Evolutionary conservation across 1,140 invertebrate genomes (phyloP), one percentile per base, ranked within the genome.

Genomic region (Wiebesia pumilae): DNA sequence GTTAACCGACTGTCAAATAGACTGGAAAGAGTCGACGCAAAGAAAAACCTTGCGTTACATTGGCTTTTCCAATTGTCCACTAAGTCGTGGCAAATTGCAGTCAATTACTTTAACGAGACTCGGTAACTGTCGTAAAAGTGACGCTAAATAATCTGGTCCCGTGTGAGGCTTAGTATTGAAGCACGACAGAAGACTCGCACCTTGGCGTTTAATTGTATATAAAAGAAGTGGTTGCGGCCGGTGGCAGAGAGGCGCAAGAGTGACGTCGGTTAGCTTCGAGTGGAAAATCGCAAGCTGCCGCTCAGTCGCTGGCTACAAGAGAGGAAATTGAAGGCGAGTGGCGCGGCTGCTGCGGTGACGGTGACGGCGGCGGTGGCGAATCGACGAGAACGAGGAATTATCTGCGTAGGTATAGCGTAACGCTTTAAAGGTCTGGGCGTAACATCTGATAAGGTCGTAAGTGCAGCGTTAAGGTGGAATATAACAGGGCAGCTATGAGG

Each of bases 361-460:
- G n/a, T 24, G 24, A 40, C 40, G 62, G n/a, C 27, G 62, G 30
- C 65, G 65, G 30, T 33, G 35, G 67, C 73, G 65, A 85, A 85
- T 85, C 84, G 84, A 84, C 73, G 75, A 77, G 82, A 85, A 69
- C 62, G 84, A 85, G 84, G 62, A 85, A 80, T 85, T 85, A 85
- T 85, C 75, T 85, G 75, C n/a, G 82, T 62, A 38, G 71, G 51
- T 75, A 27, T 65, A 82, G 65, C 81, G 81, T 54, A 73, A 35
- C 73, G 38, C 33, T 35, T 33, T 43, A 69, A 33, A 62, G 82
- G 71, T 54, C 71, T 85, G 86, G 86, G 81, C 87, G 87, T 88
- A 90, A 89, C 89, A 89, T 90, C 87, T 90, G 89, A 90, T 90
- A 89, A 88, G 84, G 86, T 77, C 87, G 87, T 89, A 89, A 89